phyloP scores from a whole-genome alignment of 1,140 invertebrate species.

The Polypedilum pembai region DNA sequence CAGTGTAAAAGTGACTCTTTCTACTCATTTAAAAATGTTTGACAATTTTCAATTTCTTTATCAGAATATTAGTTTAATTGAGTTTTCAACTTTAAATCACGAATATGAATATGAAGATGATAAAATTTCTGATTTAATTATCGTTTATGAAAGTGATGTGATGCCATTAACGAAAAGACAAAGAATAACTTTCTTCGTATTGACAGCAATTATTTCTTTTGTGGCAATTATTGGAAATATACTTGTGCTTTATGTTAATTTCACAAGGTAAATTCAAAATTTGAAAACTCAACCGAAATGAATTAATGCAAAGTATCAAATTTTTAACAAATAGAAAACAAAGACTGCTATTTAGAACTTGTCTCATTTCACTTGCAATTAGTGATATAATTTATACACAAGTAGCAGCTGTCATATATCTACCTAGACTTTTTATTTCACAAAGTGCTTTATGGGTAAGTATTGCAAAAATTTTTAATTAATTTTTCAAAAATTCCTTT shows the following conservation, averaged over 20 bases:
- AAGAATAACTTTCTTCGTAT: slow-evolving; percentile 31
- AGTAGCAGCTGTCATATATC: slow-evolving; percentile 35
- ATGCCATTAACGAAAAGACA: slow-evolving; percentile 27
- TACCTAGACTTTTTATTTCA: slow-evolving; percentile 35
- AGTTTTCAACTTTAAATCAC: too few relatives aligned
- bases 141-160: not conserved
- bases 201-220: slow-evolving; percentile 30
- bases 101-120: too few relatives aligned
- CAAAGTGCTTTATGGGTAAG: slow-evolving; percentile 39
- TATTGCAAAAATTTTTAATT: too few relatives aligned
- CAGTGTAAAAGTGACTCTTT: too few relatives aligned
- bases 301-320: too few relatives aligned
- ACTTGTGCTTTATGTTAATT: slow-evolving; percentile 37
- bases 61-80: too few relatives aligned
- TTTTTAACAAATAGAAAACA: slow-evolving; percentile 32
- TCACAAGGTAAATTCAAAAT: slow-evolving; percentile 31
- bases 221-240: slow-evolving; percentile 36
- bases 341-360: slow-evolving; percentile 40
- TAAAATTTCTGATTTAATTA: not conserved
- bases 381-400: slow-evolving; percentile 44
- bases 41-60: too few relatives aligned
- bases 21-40: too few relatives aligned
- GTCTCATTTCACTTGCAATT: slow-evolving; percentile 45
- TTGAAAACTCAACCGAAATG: too few relatives aligned
- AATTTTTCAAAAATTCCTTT: too few relatives aligned